Base-by-base conservation (phyloP, 2,797 vertebrate species). In the Gymnothorax reevesii region DNA sequence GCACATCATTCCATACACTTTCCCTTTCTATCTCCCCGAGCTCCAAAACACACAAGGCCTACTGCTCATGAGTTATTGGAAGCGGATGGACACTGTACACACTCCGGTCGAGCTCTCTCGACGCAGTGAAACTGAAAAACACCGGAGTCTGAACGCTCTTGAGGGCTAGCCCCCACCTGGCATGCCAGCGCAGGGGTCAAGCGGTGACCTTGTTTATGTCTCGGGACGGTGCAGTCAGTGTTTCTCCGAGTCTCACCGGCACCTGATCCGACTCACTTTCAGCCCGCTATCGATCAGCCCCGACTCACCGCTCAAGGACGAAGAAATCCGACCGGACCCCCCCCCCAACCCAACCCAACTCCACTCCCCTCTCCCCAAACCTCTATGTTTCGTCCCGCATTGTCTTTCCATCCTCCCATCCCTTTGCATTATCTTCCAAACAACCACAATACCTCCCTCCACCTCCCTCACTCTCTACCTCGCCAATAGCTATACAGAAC, bases 281-380 rank as follows among this genome's bases (percentile, higher is more conserved):
- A 93, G 93, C 93, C 92, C 90, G 84, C 87, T 91, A 96, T 96
- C 90, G 96, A 96, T 96, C 92, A 89, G 64, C 90, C 89, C 92
- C 90, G 89, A 89, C 92, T 93, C 93, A 92, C 92, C 94, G 93
- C 94, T 95, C 95, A 96, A 96, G 95, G 95, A 95, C 95, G 88
- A 95, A 95, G 75, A 79, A 96, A 96, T 94, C 93, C 90, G 94
- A 96, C 69, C 90, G 92, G 90, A 91, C 92, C 88, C 88, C 80
- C 86, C 77, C 84, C 83, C 85, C 85, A 66, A 85, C 83, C 83
- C 84, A 71, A 80, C 85, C 89, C 86, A 64, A 54, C 89, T 86
- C 89, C 3, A 22, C 84, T 90, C 69, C 79, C 77, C 62, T 82
- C 88, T 69, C 73, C 60, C 25, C 52, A 17, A 10, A 12, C 66